Evolutionary conservation across 2,797 vertebrate species (phyloP), one percentile per base, ranked within the genome.

Genomic region (Austrolebias charrua): DNA sequence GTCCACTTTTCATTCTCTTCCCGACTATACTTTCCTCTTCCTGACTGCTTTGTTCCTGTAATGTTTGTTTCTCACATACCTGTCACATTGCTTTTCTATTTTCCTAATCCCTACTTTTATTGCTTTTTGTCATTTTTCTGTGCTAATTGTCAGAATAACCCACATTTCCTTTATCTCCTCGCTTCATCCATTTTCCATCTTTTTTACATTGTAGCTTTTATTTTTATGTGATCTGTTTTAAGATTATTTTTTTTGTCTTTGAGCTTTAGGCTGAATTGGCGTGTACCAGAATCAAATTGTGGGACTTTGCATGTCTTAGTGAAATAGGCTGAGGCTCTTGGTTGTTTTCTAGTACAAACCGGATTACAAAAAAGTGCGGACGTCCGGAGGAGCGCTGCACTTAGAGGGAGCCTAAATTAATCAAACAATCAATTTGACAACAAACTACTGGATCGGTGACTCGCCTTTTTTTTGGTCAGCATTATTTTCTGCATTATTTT

Each of bases 251-350:
- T n/a, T 48, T 19, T 62, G 3, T 71, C n/a, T 40, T 58, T 45
- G 14, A 14, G 28, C n/a, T 59, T 56, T 57, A 8, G 44, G 16
- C 9, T 24, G 18, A 48, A 43, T 19, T 18, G 2, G 15, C 45
- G 40, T 63, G 50, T 20, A 33, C 31, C 20, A 2, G 40, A 33
- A 66, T 63, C 10, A 35, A 44, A 11, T 55, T 43, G n/a, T 55
- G 35, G 35, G 46, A 47, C 46, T 57, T 28, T 63, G 9, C 51
- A 20, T 49, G 29, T 74, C 59, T 42, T 50, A 49, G 64, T 55
- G 73, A 69, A 52, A 63, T 63, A 49, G 55, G 58, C 35, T 49
- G 24, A 43, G 52, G 49, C 52, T 15, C 29, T 64, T 71, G 48
- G 4, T 35, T 55, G 24, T 55, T 51, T 69, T 53, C 60, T 61